phyloP scores from a whole-genome alignment of 2,888 invertebrate genomes.

The Oegoconia quadripuncta region DNA sequence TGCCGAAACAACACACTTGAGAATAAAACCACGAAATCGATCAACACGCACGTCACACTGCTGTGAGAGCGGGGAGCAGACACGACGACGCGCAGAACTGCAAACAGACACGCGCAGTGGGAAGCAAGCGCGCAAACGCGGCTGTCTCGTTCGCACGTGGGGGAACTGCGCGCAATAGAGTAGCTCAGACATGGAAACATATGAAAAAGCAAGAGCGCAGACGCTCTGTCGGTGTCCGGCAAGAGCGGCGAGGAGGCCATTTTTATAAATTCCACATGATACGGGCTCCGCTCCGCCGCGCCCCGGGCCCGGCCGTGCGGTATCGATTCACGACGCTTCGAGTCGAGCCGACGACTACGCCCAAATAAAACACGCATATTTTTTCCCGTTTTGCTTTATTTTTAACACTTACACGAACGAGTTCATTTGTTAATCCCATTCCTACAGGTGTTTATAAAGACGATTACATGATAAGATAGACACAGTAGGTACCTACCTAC shows the following conservation, averaged over 20 bases:
- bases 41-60: slow-evolving; percentile 38
- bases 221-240: slow-evolving; percentile 37
- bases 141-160: slow-evolving; percentile 39
- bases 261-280: slow-evolving; percentile 50
- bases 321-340: no score
- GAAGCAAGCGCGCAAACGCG: slow-evolving; percentile 38
- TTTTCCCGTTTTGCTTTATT: no score
- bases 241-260: slow-evolving; percentile 22
- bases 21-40: not conserved
- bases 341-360: no score
- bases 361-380: no score
- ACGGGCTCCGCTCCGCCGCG: slow-evolving; percentile 16
- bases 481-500: no score
- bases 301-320: not conserved
- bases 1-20: no score
- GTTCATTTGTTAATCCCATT: no score
- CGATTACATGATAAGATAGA: no score
- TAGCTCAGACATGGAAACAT: slow-evolving; percentile 40
- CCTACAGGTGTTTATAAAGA: no score
- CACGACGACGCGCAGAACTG: slow-evolving; percentile 59
- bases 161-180: slow-evolving; percentile 21
- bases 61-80: slow-evolving; percentile 42
- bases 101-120: slow-evolving; percentile 68
- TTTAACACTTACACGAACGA: no score
- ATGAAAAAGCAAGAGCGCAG: slow-evolving; percentile 68